These are phyloP conservation scores for Polypedilum pembai DNA, from an alignment of 1,140 invertebrate genomes.

Conservation along the genomic window DNA sequence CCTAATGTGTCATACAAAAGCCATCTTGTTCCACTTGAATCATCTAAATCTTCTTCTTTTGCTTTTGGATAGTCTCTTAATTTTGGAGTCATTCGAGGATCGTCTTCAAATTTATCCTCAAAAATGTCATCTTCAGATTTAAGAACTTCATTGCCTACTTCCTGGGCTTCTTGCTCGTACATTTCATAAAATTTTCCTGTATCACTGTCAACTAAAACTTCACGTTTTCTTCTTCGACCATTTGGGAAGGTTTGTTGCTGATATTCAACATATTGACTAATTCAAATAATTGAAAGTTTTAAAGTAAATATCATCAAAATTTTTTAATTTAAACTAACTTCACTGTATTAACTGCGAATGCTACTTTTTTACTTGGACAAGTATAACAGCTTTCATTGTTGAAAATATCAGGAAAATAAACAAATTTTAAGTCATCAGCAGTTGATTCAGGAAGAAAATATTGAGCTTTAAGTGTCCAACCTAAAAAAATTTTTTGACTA, in stretches of 20 bases:
- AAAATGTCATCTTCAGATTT: background rate
- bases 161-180: background rate
- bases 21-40: background rate
- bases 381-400: background rate
- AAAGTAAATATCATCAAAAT: no score
- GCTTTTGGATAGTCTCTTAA: background rate
- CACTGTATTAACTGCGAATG: no score
- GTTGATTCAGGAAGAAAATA: slow-evolving; percentile 47
- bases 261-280: background rate
- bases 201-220: background rate
- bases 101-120: background rate
- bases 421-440: background rate
- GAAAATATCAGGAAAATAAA: background rate
- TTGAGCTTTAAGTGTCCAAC: slow-evolving; percentile 54
- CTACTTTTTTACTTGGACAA: no score
- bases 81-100: background rate
- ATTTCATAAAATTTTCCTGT: background rate
- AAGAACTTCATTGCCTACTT: background rate
- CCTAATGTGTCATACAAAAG: slow-evolving; percentile 33
- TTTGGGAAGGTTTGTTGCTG: background rate
- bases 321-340: no score
- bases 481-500: slow-evolving; percentile 40
- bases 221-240: background rate
- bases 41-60: background rate
- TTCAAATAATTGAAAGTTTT: no score